Base-by-base conservation (phyloP, 2,888 invertebrate species). In the Gibbula magus region DNA sequence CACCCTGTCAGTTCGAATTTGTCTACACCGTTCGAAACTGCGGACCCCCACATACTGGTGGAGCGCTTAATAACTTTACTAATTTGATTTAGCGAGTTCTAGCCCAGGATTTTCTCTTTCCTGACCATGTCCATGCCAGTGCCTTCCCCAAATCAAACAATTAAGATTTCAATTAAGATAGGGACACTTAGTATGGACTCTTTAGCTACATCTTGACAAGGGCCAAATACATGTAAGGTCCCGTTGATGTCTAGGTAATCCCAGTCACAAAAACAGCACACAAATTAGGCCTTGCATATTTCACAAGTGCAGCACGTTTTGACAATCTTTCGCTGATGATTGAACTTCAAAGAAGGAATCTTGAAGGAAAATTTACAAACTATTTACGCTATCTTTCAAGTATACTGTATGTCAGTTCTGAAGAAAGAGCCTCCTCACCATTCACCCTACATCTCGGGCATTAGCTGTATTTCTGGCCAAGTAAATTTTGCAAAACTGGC, bases 1-100 rank as follows among this genome's bases (percentile, higher is more conserved):
- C 70, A 74, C 80, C 76, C 66, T 75, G 82, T 81, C 82, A 66
- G 39, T 39, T 75, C 61, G 66, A 83, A 83, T 83, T 83, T 83
- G 82, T 76, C 80, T 70, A 70, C 70, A 10, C 20, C 16, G 32
- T 20, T 35, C 20, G n/a, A 39, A 70, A 18, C 32, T 35, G 16
- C 29, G 29, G 32, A 70, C 70, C 70, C 35, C 39, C 32, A 70
- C 39, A 39, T 39, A 70, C 70, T 32, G 70, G 18, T n/a, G n/a
- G 20, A 32, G 70, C 35, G n/a, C 32, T 70, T 20, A 29, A 10
- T 70, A 35, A 32, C 70, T 70, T 70, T 70, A 35, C 70, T 39
- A 35, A 70, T 70, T 70, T 70, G 35, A 70, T 70, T 29, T 70
- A 32, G 70, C 20, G 39, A 70, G 35, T 29, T 29, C 56, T 56